Conservation (phyloP, 2,113 vertebrate genomes). For the Nannobrachium achirus region DNA sequence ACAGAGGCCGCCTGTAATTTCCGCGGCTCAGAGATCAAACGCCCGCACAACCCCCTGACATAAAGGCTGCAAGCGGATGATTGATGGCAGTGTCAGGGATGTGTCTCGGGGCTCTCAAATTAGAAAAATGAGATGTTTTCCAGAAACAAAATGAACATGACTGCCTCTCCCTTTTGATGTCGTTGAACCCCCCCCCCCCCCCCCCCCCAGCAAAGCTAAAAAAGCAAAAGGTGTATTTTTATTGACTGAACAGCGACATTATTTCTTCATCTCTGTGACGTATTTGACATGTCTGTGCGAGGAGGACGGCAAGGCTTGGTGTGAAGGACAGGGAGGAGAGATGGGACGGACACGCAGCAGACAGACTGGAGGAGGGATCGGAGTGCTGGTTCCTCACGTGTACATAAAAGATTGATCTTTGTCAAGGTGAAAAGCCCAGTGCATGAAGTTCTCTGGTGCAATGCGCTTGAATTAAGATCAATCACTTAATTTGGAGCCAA, state of each 20-base stretch:
- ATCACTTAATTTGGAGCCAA: neutral
- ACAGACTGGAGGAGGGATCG: neutral
- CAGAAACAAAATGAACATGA: slow-evolving; percentile 37
- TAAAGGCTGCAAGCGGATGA: slow-evolving; percentile 16
- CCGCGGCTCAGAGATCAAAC: slow-evolving; percentile 53
- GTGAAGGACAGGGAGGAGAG: slow-evolving; percentile 17
- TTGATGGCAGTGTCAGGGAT: slow-evolving; percentile 9
- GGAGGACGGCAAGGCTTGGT: neutral
- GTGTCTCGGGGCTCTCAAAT: slow-evolving; percentile 32
- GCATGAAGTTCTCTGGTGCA: slow-evolving; percentile 7
- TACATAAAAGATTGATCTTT: slow-evolving; percentile 1
- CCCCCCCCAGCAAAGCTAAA: neutral
- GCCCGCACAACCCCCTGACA: slow-evolving; percentile 12
- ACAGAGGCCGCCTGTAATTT: slow-evolving; percentile 35
- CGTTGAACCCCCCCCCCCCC: slow-evolving; percentile 15
- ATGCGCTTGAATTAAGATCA: slow-evolving; percentile 34
- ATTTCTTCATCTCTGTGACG: slow-evolving; percentile 10
- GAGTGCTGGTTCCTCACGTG: neutral
- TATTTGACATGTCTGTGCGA: neutral
- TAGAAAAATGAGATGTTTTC: slow-evolving; percentile 27
- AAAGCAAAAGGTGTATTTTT: neutral
- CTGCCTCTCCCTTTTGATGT: slow-evolving; percentile 42
- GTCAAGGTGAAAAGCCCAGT: neutral
- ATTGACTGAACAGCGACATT: neutral
- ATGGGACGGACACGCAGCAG: neutral